Evolutionary conservation across 2,888 invertebrate genomes (phyloP), one percentile per base, ranked within the genome.

Genomic region (Sussaba pulchella): DNA sequence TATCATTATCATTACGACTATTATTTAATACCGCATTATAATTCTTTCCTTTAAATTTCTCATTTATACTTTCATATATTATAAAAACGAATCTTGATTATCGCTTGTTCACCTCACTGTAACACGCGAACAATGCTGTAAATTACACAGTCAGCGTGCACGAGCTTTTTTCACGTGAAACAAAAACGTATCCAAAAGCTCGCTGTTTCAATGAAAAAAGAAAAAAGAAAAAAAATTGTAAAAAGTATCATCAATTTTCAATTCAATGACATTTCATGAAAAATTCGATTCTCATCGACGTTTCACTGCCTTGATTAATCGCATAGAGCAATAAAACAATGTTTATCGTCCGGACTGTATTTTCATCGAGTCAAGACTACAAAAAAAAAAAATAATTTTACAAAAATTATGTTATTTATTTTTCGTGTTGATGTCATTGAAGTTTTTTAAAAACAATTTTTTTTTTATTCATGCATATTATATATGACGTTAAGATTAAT

Each of bases 11-110:
- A n/a, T n/a, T n/a, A n/a, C n/a, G n/a, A n/a, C 31, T 31, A 2
- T 31, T 6, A 31, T 31, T 31, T 31, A 31, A 31, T 0, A 54
- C 8, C 31, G 31, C 9, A 57, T 57, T 36, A 36, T 54, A 57
- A 17, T 57, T 57, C 14, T 31, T 1, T 31, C 26, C n/a, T n/a
- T 43, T n/a, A 57, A 31, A 36, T 57, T 57, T 57, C 31, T 57
- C 54, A 57, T 57, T 57, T 9, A 9, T 2, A 36, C 26, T 54
- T 54, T n/a, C 1, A 12, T 31, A 12, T 1, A 14, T 57, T 17
- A 14, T 14, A 17, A 26, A 2, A 31, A 8, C 14, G 10, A 57
- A 31, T 57, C 54, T 57, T 36, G 54, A 57, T 57, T 8, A 36
- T n/a, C 31, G 31, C n/a, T 31, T 14, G 26, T 17, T 14, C 12